These are phyloP conservation scores for Notarius quadriscutis DNA, from an alignment of 2,113 vertebrate genomes.

Conservation along the genomic window DNA sequence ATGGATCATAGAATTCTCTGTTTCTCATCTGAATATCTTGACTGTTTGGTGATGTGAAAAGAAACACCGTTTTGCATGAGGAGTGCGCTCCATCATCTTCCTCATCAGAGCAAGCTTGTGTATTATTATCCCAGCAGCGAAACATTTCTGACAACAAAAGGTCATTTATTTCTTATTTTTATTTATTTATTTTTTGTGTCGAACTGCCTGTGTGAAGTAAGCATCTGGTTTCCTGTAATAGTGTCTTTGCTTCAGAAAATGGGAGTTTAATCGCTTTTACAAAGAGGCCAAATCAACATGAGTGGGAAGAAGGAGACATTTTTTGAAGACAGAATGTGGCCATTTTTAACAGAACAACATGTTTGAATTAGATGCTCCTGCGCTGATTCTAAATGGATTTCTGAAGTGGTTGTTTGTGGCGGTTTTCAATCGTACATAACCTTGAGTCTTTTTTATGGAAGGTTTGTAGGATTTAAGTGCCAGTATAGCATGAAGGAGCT, in stretches of 20 bases:
- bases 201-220: constrained; percentile 44
- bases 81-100: constrained; percentile 4
- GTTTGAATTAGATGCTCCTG: constrained; percentile 80
- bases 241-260: constrained; percentile 66
- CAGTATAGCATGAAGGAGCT: constrained; percentile 76
- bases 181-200: constrained; percentile 23
- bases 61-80: not conserved
- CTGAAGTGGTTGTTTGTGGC: constrained; percentile 73
- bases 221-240: constrained; percentile 70
- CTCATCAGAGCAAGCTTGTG: constrained; percentile 3
- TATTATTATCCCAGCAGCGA: constrained; percentile 57
- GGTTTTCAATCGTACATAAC: constrained; percentile 75
- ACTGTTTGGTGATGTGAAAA: not conserved
- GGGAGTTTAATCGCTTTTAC: constrained; percentile 68
- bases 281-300: constrained; percentile 69
- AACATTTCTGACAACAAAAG: constrained; percentile 54
- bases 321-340: constrained; percentile 69
- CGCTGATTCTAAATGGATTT: constrained; percentile 72
- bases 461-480: constrained; percentile 82
- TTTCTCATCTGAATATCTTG: not conserved
- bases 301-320: constrained; percentile 56
- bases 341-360: constrained; percentile 73
- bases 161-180: constrained; percentile 55
- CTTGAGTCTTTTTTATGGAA: constrained; percentile 78
- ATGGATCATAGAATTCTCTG: not conserved